Percentiles rank a stretch among this genome's conserved stretches.
Evolutionary conservation across 2,888 invertebrate species (phyloP).

Genomic region (Amphipyra berbera): DNA sequence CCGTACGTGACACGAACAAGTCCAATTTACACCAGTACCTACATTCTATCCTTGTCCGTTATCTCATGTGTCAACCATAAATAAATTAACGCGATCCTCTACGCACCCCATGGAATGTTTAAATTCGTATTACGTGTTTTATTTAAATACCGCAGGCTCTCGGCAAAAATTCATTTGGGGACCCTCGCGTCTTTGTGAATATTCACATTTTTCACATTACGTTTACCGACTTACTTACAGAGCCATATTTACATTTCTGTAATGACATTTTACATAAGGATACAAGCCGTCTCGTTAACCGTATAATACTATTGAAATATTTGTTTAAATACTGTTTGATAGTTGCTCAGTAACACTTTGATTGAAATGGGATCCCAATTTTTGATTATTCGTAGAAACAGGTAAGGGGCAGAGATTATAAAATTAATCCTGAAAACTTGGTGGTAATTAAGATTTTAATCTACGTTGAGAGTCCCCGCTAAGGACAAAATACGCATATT

Average conservation of each 20-base stretch:
- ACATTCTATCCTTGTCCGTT: slow-evolving; percentile 53
- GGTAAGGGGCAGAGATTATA: slow-evolving; percentile 75
- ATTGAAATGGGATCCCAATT: slow-evolving; percentile 61
- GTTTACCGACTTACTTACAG: slow-evolving; percentile 45
- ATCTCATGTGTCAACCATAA: slow-evolving; percentile 66
- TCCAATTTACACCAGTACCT: slow-evolving; percentile 50
- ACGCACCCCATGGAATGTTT: slow-evolving; percentile 60
- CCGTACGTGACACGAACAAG: slow-evolving; percentile 48
- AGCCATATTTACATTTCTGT: slow-evolving; percentile 37
- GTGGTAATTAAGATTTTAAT: slow-evolving; percentile 87
- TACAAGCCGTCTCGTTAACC: not conserved
- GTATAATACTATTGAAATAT: slow-evolving; percentile 15
- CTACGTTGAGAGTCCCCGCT: slow-evolving; percentile 69
- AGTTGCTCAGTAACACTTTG: slow-evolving; percentile 14
- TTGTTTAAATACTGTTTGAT: slow-evolving; percentile 24
- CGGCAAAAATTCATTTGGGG: slow-evolving; percentile 60
- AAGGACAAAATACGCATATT: slow-evolving; percentile 77
- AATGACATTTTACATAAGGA: slow-evolving; percentile 36
- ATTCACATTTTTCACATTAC: slow-evolving; percentile 57
- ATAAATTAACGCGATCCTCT: slow-evolving; percentile 65
- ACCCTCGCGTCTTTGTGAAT: slow-evolving; percentile 53
- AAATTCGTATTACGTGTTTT: slow-evolving; percentile 62
- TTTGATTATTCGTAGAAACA: slow-evolving; percentile 65
- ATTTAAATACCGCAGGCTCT: slow-evolving; percentile 63
- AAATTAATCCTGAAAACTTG: slow-evolving; percentile 82